Conservation (phyloP, 1,140 invertebrate species). For the Macrotrachela quadricornifera region DNA sequence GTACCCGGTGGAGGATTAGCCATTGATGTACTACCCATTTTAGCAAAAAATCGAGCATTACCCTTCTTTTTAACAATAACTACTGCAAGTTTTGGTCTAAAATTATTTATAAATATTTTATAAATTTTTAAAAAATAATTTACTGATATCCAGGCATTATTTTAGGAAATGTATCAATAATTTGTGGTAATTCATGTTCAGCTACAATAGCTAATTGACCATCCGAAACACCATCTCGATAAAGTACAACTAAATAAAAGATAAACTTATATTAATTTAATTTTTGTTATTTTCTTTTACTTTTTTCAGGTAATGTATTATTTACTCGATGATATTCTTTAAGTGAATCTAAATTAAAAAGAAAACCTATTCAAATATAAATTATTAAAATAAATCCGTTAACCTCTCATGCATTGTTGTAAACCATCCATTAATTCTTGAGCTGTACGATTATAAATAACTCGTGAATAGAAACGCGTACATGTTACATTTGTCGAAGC, state of each 20-base stretch:
- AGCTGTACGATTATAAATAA: constrained; percentile 42
- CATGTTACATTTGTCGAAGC: constrained; percentile 32
- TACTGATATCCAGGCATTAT: too few relatives aligned
- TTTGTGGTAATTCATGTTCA: constrained; percentile 40
- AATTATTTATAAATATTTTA: background rate
- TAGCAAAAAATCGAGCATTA: constrained; percentile 12
- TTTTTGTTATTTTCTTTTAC: too few relatives aligned
- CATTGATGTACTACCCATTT: constrained; percentile 15
- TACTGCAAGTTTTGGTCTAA: constrained; percentile 3
- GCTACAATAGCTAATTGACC: constrained; percentile 44
- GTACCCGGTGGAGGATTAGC: constrained; percentile 62
- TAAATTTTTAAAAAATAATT: too few relatives aligned
- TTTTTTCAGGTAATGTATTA: constrained; percentile 1
- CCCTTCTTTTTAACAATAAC: constrained; percentile 30
- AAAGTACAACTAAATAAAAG: constrained; percentile 43
- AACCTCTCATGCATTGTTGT: too few relatives aligned
- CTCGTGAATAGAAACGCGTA: constrained; percentile 54
- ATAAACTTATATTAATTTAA: too few relatives aligned
- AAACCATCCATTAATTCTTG: constrained; percentile 51
- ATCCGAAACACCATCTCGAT: constrained; percentile 73
- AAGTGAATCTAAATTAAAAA: constrained; percentile 42
- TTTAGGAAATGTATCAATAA: constrained; percentile 6
- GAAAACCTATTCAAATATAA: too few relatives aligned
- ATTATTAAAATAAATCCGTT: too few relatives aligned
- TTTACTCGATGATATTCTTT: constrained; percentile 40